Conservation (phyloP, 2,888 invertebrate genomes). For the Blera fallax region DNA sequence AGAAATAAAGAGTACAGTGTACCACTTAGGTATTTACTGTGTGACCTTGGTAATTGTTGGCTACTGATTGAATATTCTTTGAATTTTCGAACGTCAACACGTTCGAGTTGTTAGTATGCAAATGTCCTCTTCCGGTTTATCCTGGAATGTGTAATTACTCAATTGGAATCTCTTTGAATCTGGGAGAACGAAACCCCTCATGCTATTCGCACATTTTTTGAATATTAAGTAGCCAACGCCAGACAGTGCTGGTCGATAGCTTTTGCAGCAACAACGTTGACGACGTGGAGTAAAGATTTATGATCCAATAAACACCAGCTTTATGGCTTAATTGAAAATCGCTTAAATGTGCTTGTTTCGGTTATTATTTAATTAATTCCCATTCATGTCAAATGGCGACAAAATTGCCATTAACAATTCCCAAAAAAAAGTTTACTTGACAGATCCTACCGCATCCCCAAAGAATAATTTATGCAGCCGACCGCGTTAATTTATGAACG, state of each 20-base stretch:
- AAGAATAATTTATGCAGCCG: conserved; percentile 66
- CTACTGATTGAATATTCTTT: conserved; percentile 26
- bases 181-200: background rate
- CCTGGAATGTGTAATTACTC: conserved; percentile 59
- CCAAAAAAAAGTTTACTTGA: background rate
- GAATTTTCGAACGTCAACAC: conserved; percentile 47
- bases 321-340: conserved; percentile 62
- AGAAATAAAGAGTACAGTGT: background rate
- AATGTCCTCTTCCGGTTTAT: conserved; percentile 32
- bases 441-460: conserved; percentile 18
- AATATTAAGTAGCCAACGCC: conserved; percentile 52
- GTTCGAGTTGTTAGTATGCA: conserved; percentile 59
- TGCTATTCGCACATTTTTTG: conserved; percentile 38
- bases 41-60: conserved; percentile 43
- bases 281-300: conserved; percentile 32
- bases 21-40: conserved; percentile 4
- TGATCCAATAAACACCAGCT: conserved; percentile 40
- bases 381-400: conserved; percentile 43
- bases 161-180: conserved; percentile 49
- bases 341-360: conserved; percentile 43
- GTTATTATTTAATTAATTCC: conserved; percentile 59
- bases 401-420: conserved; percentile 44
- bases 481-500: conserved; percentile 64
- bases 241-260: conserved; percentile 25
- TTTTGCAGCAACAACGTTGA: background rate